Evolutionary conservation across 1,140 invertebrate species (phyloP), one percentile per base, ranked within the genome.

Genomic region (Bombus confusus): DNA sequence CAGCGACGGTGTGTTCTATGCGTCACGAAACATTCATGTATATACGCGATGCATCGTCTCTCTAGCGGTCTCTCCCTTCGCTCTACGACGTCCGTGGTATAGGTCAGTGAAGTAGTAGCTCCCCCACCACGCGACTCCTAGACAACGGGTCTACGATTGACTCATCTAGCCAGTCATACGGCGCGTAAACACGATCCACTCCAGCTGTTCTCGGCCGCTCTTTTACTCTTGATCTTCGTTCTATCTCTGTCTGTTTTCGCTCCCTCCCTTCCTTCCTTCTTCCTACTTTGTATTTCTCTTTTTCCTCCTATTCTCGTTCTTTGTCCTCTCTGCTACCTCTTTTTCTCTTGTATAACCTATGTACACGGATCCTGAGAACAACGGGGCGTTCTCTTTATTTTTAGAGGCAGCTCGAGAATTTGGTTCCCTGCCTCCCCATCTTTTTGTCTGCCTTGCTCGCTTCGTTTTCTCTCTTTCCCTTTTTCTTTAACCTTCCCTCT

Each of bases 141-240:
- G 94, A 94, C 93, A 94, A 94, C 91, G 91, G 91, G 92, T 94
- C 93, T 94, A 94, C 93, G 93, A 94, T 94, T 94, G 94, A 94
- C 93, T 94, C 94, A 94, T 94, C 94, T 94, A 94, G 92, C 91
- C 85, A 92, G 92, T 92, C 92, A 91, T 90, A 94, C 91, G 80
- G 81, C 86, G 91, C 87, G 91, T 92, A 91, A 90, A 91, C 90
- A 88, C 89, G 89, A 91, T 91, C 80, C 84, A 86, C 89, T 89
- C 90, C 88, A 89, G 88, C 90, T 88, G 89, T 90, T 90, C 89
- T 71, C 28, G 84, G 81, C 69, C 81, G 71, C 85, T 83, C 85
- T 73, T 72, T 77, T 62, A 85, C 90, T 82, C 90, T 87, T 86
- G 82, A 82, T 82, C 86, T 75, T 37, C 62, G 6, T 74, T 80